Conservation (phyloP, 2,888 invertebrate species). For the Drosophila pseudotakahashii region DNA sequence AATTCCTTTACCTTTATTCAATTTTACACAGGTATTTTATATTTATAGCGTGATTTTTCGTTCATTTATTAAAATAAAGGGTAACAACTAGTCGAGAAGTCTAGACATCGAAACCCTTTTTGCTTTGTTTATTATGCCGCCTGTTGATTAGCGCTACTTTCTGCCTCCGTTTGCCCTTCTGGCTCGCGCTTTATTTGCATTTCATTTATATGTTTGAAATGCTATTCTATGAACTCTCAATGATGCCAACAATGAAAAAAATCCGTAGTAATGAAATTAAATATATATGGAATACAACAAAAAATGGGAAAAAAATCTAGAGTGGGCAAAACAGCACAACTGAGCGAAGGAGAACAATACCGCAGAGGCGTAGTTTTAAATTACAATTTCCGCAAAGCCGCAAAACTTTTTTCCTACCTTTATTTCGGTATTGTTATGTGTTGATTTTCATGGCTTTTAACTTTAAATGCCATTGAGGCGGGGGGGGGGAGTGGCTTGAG, state of each 20-base stretch:
- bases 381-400: constrained; percentile 61
- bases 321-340: constrained; percentile 1
- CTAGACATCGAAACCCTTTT: constrained; percentile 5
- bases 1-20: not conserved
- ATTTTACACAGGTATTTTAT: no score
- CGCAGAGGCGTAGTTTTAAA: constrained; percentile 50
- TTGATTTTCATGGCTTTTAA: constrained; percentile 62
- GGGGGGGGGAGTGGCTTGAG: constrained; percentile 14
- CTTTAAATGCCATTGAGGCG: constrained; percentile 48
- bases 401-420: constrained; percentile 40
- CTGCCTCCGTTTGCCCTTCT: not conserved
- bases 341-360: constrained; percentile 19
- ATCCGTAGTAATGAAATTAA: constrained; percentile 60
- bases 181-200: constrained; percentile 35
- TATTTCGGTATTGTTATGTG: constrained; percentile 44
- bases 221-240: constrained; percentile 38
- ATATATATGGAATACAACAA: constrained; percentile 29
- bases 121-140: constrained; percentile 37
- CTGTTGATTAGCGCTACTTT: constrained; percentile 47
- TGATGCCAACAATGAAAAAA: constrained; percentile 41
- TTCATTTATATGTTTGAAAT: constrained; percentile 40
- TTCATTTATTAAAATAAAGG: not conserved
- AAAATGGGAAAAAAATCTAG: constrained; percentile 6
- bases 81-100: not conserved
- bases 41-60: not conserved